Percentiles rank a stretch among this genome's conserved stretches.
phyloP scores from a whole-genome alignment of 2,888 invertebrate genomes.

The Sarcophaga variegata region DNA sequence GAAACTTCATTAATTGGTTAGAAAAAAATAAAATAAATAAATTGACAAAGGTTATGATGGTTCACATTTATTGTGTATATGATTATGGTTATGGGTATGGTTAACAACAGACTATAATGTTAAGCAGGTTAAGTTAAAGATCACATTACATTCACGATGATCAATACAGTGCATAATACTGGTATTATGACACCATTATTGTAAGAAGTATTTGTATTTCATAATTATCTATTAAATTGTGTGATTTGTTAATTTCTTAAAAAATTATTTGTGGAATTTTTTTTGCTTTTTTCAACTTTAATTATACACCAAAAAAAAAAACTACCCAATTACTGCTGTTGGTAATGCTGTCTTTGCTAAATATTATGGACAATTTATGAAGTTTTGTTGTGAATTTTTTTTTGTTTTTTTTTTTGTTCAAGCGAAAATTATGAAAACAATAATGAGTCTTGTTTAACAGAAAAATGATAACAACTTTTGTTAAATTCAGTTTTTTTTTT shows the following conservation, averaged over 20 bases:
- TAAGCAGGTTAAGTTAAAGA: not conserved
- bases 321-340: too few relatives aligned
- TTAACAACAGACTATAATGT: not conserved
- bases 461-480: not conserved
- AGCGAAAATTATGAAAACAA: not conserved
- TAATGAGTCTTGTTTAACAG: not conserved
- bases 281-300: too few relatives aligned
- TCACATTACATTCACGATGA: not conserved
- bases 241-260: too few relatives aligned
- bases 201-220: too few relatives aligned
- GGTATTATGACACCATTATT: not conserved
- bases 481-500: not conserved
- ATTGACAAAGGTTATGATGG: not conserved
- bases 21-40: not conserved
- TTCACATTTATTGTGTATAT: not conserved
- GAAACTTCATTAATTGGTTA: too few relatives aligned
- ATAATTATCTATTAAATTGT: too few relatives aligned
- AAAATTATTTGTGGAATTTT: too few relatives aligned
- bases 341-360: too few relatives aligned
- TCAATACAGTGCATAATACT: not conserved
- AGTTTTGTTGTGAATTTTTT: not conserved
- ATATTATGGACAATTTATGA: not conserved
- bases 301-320: too few relatives aligned
- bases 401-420: not conserved
- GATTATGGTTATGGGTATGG: slow-evolving; percentile 2